Evolutionary conservation across 1,140 invertebrate genomes (phyloP), one percentile per base, ranked within the genome.

Genomic region (Brachionus manjavacas): DNA sequence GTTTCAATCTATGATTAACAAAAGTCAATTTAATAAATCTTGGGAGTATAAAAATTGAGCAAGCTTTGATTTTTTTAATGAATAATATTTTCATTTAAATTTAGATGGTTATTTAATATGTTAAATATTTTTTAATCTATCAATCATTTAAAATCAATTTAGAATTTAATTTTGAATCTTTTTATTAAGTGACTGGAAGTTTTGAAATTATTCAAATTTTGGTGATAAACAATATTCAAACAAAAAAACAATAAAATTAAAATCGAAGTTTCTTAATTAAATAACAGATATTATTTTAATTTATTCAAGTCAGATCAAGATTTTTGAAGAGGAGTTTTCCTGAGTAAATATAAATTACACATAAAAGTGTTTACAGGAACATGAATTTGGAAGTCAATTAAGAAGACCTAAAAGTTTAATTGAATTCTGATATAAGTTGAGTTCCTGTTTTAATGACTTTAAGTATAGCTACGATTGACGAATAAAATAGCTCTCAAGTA

Each of bases 1-100:
- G 72, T 76, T 25, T 76, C 72, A 12, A 76, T 76, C 72, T 76
- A 12, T 76, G 16, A 49, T 49, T 49, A 49, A 49, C 25, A 72
- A 41, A 72, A 72, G 16, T 60, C 16, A 60, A 60, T 60, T 60
- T 23, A 60, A 20, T 20, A 60, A 60, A 23, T 60, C 52, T 20
- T 9, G 9, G 11, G 52, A 20, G 52, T 1, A 60, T 6, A 60
- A 20, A 60, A 20, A 20, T 23, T 60, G 16, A 60, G 52, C 20
- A 60, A 60, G 52, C 52, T 35, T 35, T 35, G 31, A 35, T 35
- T 7, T 35, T n/a, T 35, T 35, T 6, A 2, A 35, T 35, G 31
- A 35, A 6, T 35, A 35, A 35, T 35, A 35, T 35, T 35, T 35
- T 35, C 31, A 46, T 60, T 8, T 20, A n/a, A n/a, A n/a, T 20